phyloP scores from a whole-genome alignment of 2,113 vertebrate species.

The Clinocottus analis region DNA sequence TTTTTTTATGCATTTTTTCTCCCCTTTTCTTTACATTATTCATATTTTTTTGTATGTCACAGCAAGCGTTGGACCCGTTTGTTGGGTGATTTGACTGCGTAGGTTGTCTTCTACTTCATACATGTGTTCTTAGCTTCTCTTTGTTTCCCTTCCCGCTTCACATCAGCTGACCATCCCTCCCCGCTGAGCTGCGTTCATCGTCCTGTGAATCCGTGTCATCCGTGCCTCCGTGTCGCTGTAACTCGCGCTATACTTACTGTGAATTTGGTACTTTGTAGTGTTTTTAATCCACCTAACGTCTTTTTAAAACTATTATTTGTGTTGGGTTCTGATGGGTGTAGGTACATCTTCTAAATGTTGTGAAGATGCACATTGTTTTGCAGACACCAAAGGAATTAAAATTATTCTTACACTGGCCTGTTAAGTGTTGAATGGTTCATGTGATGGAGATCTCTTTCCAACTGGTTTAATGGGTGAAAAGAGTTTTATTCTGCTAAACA shows the following conservation, averaged over 20 bases:
- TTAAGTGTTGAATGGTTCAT: slow-evolving; percentile 32
- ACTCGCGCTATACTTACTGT: slow-evolving; percentile 53
- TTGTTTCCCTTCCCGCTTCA: not conserved
- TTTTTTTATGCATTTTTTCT: slow-evolving; percentile 26
- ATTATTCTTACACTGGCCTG: slow-evolving; percentile 70
- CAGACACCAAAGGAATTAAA: slow-evolving; percentile 85
- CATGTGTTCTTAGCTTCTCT: not conserved
- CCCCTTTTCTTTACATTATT: not conserved
- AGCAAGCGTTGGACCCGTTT: slow-evolving; percentile 22
- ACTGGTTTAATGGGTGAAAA: not conserved
- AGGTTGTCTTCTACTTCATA: not conserved
- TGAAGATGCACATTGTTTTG: slow-evolving; percentile 62
- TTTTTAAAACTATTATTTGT: slow-evolving; percentile 50
- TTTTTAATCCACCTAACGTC: slow-evolving; percentile 54
- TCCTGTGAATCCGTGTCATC: slow-evolving; percentile 58
- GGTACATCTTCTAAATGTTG: slow-evolving; percentile 46
- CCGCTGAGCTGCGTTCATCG: slow-evolving; percentile 22
- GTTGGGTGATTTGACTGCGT: not conserved
- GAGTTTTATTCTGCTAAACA: not conserved
- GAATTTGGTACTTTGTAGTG: slow-evolving; percentile 54
- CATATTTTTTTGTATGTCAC: slow-evolving; percentile 14
- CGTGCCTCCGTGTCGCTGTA: slow-evolving; percentile 64
- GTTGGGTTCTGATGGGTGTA: slow-evolving; percentile 32
- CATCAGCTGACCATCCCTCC: not conserved
- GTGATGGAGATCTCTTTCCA: not conserved